phyloP scores from a whole-genome alignment of 2,797 vertebrate species.

The Hapalemur alaotrensis region DNA sequence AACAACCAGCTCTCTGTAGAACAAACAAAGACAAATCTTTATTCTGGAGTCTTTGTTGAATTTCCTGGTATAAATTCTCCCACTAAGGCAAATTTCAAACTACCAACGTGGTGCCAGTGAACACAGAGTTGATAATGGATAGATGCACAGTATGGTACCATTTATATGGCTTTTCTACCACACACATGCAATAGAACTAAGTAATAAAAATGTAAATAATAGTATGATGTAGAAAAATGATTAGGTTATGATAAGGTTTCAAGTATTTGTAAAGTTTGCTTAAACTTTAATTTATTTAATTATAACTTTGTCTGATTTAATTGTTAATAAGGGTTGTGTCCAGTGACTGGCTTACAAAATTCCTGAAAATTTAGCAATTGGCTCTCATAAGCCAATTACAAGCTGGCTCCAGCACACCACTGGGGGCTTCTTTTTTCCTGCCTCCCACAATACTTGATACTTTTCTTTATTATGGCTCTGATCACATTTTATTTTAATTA shows the following conservation, averaged over 20 bases:
- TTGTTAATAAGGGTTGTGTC: background rate
- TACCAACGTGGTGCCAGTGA: background rate
- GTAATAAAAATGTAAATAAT: background rate
- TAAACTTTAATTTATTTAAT: background rate
- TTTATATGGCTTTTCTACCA: background rate
- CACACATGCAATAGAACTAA: background rate
- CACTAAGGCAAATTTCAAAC: background rate
- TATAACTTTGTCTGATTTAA: background rate
- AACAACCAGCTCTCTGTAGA: background rate
- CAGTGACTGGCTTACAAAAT: background rate
- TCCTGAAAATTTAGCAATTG: background rate
- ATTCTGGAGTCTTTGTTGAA: background rate
- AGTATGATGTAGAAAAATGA: background rate
- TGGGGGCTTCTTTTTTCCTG: background rate
- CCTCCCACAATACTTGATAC: fast-evolving
- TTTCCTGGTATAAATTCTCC: background rate
- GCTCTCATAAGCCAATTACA: background rate
- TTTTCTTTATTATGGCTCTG: background rate
- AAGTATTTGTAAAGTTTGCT: background rate
- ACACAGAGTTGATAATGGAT: background rate
- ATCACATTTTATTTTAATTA: background rate
- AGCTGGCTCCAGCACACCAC: fast-evolving
- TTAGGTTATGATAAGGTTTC: background rate
- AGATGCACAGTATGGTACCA: fast-evolving
- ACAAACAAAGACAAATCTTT: background rate